A percentile compares a stretch with the other conserved stretches of the same genome.
These are phyloP conservation scores for Anas georgica DNA, from an alignment of 2,797 vertebrate genomes.

Conservation along the genomic window DNA sequence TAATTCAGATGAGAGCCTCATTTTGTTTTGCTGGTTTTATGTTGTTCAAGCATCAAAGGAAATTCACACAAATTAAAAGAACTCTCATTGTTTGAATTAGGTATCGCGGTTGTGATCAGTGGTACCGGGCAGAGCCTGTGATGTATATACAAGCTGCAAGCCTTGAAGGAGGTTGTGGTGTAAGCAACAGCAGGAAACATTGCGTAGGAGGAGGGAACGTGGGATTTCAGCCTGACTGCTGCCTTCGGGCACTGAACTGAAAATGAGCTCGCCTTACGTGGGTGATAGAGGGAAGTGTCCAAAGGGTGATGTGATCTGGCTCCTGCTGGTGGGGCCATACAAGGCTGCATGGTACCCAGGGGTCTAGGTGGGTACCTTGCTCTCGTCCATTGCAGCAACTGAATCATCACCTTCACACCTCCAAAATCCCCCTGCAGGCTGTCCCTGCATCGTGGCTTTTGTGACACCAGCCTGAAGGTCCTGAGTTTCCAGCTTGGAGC, in stretches of 20 bases:
- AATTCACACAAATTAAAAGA: neutral
- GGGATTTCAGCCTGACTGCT: neutral
- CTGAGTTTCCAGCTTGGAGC: neutral
- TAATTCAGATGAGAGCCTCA: neutral
- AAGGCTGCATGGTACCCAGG: fast-evolving
- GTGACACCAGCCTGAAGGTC: neutral
- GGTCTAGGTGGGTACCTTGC: fast-evolving
- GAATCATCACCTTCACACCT: neutral
- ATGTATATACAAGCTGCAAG: neutral
- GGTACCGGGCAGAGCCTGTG: neutral
- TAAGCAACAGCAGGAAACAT: neutral
- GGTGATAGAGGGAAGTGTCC: neutral
- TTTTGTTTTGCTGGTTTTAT: slow-evolving; percentile 27
- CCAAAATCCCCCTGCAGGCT: neutral
- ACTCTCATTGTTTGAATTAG: neutral
- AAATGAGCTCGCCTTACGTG: neutral
- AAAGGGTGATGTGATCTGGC: neutral
- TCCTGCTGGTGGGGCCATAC: neutral
- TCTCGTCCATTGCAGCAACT: fast-evolving
- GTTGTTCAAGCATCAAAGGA: slow-evolving; percentile 11
- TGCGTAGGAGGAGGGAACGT: neutral
- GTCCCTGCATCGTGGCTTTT: neutral
- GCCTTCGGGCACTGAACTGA: neutral
- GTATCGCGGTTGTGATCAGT: neutral
- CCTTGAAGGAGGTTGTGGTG: neutral